These are phyloP conservation scores for Scopus umbretta DNA, from an alignment of 2,113 vertebrate genomes.

Conservation along the genomic window DNA sequence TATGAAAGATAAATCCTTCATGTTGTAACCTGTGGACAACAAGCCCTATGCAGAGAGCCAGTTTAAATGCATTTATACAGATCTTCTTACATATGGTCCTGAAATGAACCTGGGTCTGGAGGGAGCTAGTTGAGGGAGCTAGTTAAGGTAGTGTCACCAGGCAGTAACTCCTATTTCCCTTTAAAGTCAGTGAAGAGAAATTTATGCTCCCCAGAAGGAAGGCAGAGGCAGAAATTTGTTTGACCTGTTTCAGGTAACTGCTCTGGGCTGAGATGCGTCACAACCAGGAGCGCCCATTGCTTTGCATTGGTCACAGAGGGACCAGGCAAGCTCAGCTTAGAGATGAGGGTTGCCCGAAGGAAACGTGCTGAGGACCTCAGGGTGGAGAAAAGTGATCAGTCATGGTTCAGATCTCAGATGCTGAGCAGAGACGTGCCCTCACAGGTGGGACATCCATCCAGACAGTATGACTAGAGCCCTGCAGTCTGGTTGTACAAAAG, in stretches of 20 bases:
- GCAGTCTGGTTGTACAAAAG: not conserved
- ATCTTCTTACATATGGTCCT: not conserved
- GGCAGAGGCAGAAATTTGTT: not conserved
- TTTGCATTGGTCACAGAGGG: not conserved
- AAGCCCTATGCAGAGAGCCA: not conserved
- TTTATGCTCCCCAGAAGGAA: not conserved
- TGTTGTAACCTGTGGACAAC: not conserved
- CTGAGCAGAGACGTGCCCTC: not conserved
- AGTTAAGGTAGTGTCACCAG: not conserved
- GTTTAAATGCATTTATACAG: not conserved
- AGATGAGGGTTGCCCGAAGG: not conserved
- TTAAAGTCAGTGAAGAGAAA: not conserved
- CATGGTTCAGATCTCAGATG: accelerated
- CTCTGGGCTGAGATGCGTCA: not conserved
- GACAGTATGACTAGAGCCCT: not conserved
- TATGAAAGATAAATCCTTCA: not conserved
- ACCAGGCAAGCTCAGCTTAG: not conserved
- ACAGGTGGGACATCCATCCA: not conserved
- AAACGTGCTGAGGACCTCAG: not conserved
- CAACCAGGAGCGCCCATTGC: not conserved
- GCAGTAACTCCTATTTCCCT: not conserved
- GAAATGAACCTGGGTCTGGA: not conserved
- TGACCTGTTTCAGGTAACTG: not conserved
- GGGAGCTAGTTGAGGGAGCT: not conserved
- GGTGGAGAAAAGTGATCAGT: not conserved